Evolutionary conservation across 2,797 vertebrate genomes (phyloP), one percentile per base, ranked within the genome.

Genomic region (Pyrrhura leucotis): DNA sequence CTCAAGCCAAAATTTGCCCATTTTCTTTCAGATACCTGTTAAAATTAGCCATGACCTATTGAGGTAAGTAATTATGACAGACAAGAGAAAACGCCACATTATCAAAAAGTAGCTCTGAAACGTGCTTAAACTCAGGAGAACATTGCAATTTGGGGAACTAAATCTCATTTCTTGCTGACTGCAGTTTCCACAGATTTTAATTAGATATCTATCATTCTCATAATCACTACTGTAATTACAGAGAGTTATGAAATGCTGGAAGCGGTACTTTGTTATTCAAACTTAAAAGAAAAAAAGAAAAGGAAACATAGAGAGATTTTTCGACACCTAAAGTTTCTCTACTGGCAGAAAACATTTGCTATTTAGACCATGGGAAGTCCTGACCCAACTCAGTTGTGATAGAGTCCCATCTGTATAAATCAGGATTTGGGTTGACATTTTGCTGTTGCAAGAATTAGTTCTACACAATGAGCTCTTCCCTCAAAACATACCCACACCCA

Each of bases 151-250:
- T 91, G 35, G 42, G 62, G n/a, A 96, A 56, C 77, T 84, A 80
- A 47, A 82, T 96, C 79, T 75, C 76, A 93, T 94, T 93, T 85
- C 63, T 95, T 35, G 6, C 48, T 63, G 39, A 88, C 87, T 96
- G 87, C 77, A 58, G 40, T 95, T 96, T 94, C 89, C 83, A 76
- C 63, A 83, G 71, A 92, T 96, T 96, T 95, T 96, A 96, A 96
- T 97, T 95, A 93, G 83, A 65, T 94, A 94, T 74, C 92, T 89
- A 96, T 96, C 91, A 87, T 92, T 93, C 72, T 93, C 74, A 86
- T 95, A 94, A 92, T 92, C 82, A 50, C 54, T 35, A 31, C 29
- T 87, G 77, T 85, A 96, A 97, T 96, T 96, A 96, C 22, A 75
- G 14, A 35, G 42, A 90, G 42, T 91, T 96, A 87, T 78, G 84